A percentile compares a stretch with the other conserved stretches of the same genome.
These are phyloP conservation scores for Plagodis pulveraria DNA, from an alignment of 2,888 invertebrate genomes.

Conservation along the genomic window DNA sequence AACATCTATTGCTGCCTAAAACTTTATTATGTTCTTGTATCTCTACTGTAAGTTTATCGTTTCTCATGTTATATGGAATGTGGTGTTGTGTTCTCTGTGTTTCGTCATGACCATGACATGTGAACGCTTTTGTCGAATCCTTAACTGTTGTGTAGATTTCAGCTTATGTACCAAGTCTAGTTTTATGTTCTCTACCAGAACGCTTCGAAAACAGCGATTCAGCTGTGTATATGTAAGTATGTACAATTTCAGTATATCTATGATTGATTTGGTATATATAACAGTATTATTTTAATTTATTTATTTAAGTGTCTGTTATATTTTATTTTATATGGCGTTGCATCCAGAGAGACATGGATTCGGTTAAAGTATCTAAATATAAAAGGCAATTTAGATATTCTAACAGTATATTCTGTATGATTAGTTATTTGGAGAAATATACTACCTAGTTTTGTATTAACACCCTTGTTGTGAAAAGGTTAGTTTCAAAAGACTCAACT, in stretches of 20 bases:
- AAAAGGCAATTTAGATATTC: too few relatives aligned
- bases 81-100: conserved; percentile 76
- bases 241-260: conserved; percentile 36
- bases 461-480: too few relatives aligned
- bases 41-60: conserved; percentile 48
- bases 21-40: background rate
- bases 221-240: conserved; percentile 58
- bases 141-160: conserved; percentile 39
- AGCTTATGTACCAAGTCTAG: conserved; percentile 20
- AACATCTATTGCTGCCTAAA: conserved; percentile 74
- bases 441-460: too few relatives aligned
- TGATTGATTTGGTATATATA: conserved; percentile 17
- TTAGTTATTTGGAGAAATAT: too few relatives aligned
- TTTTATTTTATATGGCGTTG: background rate
- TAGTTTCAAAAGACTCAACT: too few relatives aligned
- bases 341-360: too few relatives aligned
- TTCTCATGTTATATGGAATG: conserved; percentile 67
- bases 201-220: conserved; percentile 68
- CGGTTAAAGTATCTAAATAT: too few relatives aligned
- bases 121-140: conserved; percentile 74
- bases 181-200: conserved; percentile 22
- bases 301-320: conserved; percentile 8
- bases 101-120: conserved; percentile 50
- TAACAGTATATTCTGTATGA: too few relatives aligned
- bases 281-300: conserved; percentile 21